phyloP scores from a whole-genome alignment of 2,113 vertebrate genomes.

The Sebastes fasciatus region DNA sequence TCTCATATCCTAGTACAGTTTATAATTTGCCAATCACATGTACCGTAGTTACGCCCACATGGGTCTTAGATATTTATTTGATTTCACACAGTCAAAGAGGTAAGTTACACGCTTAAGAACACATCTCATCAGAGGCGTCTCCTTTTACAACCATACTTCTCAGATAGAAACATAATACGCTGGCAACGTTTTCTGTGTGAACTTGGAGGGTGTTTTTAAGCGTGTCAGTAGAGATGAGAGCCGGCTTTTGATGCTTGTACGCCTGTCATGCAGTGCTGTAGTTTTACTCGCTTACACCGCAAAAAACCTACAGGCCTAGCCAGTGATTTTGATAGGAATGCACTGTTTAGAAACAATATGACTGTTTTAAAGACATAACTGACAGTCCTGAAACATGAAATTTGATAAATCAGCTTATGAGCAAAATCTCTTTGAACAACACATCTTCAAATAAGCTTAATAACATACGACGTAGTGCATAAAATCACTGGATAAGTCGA shows the following conservation, averaged over 20 bases:
- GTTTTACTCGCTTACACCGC: conserved; percentile 30
- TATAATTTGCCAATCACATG: not conserved
- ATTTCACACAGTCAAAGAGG: conserved; percentile 34
- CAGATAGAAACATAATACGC: not conserved
- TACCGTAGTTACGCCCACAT: not conserved
- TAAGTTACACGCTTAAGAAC: conserved; percentile 41
- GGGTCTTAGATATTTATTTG: conserved; percentile 11
- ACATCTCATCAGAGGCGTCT: not conserved
- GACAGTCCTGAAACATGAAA: not conserved
- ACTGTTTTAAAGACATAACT: not conserved
- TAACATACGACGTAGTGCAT: not conserved
- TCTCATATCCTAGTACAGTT: not conserved
- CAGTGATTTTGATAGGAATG: conserved; percentile 48
- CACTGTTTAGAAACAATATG: not conserved
- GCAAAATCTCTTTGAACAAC: not conserved
- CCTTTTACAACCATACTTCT: not conserved
- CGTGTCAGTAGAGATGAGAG: not conserved
- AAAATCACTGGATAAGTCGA: conserved; percentile 64
- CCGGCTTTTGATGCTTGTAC: conserved; percentile 7
- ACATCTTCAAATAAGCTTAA: not conserved
- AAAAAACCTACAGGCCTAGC: conserved; percentile 49
- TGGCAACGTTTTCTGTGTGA: not conserved
- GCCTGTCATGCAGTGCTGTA: conserved; percentile 12
- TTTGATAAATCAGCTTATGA: not conserved
- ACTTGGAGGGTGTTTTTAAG: conserved; percentile 20